phyloP scores from a whole-genome alignment of 2,113 vertebrate genomes.

The pig (Sus scrofa) region T2T-Sscrofa CM000817.6:69013001-69013500 shows the following conservation, averaged over 20 bases:
- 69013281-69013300: not conserved
- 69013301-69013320: not conserved
- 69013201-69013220: fast-evolving
- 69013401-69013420: not conserved
- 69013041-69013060: not conserved
- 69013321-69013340: not conserved
- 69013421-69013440: not conserved
- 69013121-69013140: not conserved
- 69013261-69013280: fast-evolving
- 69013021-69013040: not conserved
- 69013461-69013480: not conserved
- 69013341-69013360: not conserved
- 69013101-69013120: not conserved
- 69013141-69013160: not conserved
- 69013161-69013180: not conserved
- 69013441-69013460: fast-evolving
- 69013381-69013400: not conserved
- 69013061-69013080: not conserved
- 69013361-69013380: not conserved
- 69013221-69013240: fast-evolving
- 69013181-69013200: fast-evolving
- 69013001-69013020: not conserved
- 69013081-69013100: not conserved
- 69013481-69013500: too few species aligned
- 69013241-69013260: not conserved